These are phyloP conservation scores for Seriola dumerili DNA, from an alignment of 2,113 vertebrate species.

Conservation along the genomic window DNA sequence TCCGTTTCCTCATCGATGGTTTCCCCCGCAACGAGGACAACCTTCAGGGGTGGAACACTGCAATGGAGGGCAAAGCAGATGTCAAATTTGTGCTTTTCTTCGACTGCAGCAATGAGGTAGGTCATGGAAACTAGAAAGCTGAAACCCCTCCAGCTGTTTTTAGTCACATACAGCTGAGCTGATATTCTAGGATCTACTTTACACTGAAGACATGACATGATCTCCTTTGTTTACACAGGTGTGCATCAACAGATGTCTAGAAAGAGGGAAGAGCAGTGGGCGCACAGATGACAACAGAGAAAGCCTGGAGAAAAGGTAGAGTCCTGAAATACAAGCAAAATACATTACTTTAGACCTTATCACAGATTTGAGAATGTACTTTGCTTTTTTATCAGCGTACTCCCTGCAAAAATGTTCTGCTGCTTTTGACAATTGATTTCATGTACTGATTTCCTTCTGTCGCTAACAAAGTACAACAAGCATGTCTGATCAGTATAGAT, in stretches of 20 bases:
- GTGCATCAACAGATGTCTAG: constrained; percentile 93
- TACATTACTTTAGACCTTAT: no score
- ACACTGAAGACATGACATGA: neutral
- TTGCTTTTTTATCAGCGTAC: neutral
- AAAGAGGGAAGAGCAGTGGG: constrained; percentile 96
- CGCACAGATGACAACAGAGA: constrained; percentile 96
- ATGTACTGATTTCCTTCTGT: neutral
- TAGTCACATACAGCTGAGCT: neutral
- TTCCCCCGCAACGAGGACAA: constrained; percentile 98
- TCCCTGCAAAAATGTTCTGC: neutral
- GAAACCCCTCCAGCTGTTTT: neutral
- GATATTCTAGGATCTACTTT: neutral
- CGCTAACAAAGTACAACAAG: neutral
- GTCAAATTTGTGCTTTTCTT: constrained; percentile 98
- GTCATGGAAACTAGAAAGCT: constrained; percentile 9
- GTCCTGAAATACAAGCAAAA: neutral
- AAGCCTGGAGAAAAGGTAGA: constrained; percentile 95
- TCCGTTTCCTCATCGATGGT: constrained; percentile 96
- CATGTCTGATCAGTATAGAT: constrained; percentile 33
- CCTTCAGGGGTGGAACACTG: constrained; percentile 93
- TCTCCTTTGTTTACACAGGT: constrained; percentile 82
- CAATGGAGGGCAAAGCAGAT: constrained; percentile 93
- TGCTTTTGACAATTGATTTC: constrained; percentile 4
- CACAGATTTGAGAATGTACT: neutral
- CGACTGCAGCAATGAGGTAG: constrained; percentile 94